Evolutionary conservation across 2,888 invertebrate species (phyloP), one percentile per base, ranked within the genome.

Genomic region (Polymixis flavicincta): DNA sequence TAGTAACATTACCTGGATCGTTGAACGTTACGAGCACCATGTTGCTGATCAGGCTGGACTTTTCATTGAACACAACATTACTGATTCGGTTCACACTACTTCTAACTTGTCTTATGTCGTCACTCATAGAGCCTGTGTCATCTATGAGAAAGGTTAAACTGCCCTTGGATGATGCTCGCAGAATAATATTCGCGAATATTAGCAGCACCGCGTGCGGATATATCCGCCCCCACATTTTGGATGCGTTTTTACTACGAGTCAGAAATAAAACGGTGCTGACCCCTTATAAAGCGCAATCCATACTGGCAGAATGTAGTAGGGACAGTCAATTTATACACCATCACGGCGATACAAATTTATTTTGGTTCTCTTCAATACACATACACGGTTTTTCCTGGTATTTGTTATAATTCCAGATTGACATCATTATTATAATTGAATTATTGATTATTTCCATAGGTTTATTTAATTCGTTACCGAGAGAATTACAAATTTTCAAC

Each of bases 1-100:
- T 28, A 6, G 0, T 1, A 14, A 54, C 42, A 22, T 67, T 84
- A 92, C 92, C 77, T 81, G 90, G 90, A 84, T 92, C 92, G 61
- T 91, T 92, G 48, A 92, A 88, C 0, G 91, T 92, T 7, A 92
- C 89, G 14, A 92, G 73, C 5, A 92, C 88, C 42, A 90, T 87
- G 50, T 92, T 88, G 48, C 85, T 50, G 6, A 92, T 89, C 37
- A 87, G 83, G 71, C 86, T 90, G 2, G 85, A 66, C 57, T 88
- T 89, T 42, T 87, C 82, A 17, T 77, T 73, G 7, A 88, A 77
- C 1, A 91, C 87, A 14, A 85, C 71, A 50, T 92, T 50, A 70
- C 90, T 80, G 11, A 92, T 90, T 2, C 48, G 67, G 22, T 84
- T 74, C 2, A 86, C 87, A 48, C 83, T 87, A 0, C 7, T 6